These are phyloP conservation scores for Babylonia areolata DNA, from an alignment of 1,140 invertebrate genomes.

Conservation along the genomic window DNA sequence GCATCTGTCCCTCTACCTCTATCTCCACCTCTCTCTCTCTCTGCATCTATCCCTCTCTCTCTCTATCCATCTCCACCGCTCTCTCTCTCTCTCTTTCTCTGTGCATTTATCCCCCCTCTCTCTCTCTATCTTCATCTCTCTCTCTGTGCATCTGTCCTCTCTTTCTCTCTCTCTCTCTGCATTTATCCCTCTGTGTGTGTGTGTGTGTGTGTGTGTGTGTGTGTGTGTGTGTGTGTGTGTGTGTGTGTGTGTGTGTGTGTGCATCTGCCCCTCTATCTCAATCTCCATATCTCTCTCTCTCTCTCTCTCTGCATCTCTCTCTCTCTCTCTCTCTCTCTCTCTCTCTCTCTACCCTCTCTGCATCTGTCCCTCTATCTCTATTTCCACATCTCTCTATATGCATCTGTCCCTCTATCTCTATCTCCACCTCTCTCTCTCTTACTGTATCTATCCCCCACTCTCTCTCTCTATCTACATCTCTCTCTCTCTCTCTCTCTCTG, in stretches of 20 bases:
- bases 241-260: not conserved
- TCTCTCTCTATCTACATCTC: no score
- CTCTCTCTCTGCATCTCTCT: not conserved
- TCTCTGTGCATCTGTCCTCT: no score
- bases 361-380: no score
- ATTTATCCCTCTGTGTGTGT: no score
- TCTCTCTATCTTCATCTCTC: slow-evolving; percentile 22
- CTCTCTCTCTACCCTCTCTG: no score
- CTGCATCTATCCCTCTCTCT: slow-evolving; percentile 1
- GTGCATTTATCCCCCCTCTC: slow-evolving; percentile 2
- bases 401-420: no score
- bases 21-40: not conserved
- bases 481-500: no score
- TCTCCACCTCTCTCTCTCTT: no score
- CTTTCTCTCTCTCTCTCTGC: slow-evolving; percentile 28
- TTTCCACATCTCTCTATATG: no score
- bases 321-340: not conserved
- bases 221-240: slow-evolving; percentile 2
- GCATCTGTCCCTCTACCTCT: not conserved
- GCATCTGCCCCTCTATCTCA: not conserved
- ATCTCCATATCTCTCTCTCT: no score
- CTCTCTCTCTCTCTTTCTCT: not conserved
- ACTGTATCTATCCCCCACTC: no score
- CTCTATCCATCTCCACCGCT: not conserved
- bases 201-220: not conserved